Base-by-base conservation (phyloP, 2,113 vertebrate species). In the Peromyscus maniculatus region DNA sequence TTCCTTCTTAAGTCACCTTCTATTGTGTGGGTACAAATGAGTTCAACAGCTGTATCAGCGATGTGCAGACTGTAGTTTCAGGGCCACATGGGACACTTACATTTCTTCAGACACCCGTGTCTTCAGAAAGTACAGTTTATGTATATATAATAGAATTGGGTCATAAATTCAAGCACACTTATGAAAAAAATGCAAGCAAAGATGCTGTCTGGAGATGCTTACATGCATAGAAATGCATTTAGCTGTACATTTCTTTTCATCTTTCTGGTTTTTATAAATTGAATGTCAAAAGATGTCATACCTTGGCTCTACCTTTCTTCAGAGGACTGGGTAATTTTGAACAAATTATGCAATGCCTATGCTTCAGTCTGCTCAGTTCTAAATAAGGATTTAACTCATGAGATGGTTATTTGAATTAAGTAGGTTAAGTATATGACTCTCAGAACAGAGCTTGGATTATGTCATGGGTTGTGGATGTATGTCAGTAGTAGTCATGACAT, bases 241-340 rank as follows among this genome's bases (percentile, higher is more conserved):
- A 91, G 26, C 11, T 88, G 93, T 57, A 74, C 12, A 7, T 74
- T 52, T 57, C 5, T 72, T 92, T 92, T 79, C 28, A 22, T 46
- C n/a, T 89, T 94, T 78, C 75, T 11, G 3, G 46, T 24, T 86
- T 84, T 66, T 86, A 89, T 94, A 87, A 46, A 80, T 64, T 75
- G 80, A 71, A 55, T 55, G 16, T 33, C 28, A 67, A n/a, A 71
- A 22, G 13, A 72, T 59, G 16, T 17, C 24, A 75, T 90, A 5
- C n/a, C 39, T 64, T 93, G 77, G 59, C 3, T 87, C 8, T 16
- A 24, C 0, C 24, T 26, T 92, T 77, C 33, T 80, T 83, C 52
- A 69, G 46, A 90, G 80, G 19, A 86, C 6, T 39, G 11, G 52
- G 39, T 66, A 43, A 80, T 62, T 95, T 55, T 86, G 52, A 78